Evolutionary conservation across 2,797 vertebrate genomes (phyloP), one percentile per base, ranked within the genome.

Genomic region (Enteromius thamalakanensis): DNA sequence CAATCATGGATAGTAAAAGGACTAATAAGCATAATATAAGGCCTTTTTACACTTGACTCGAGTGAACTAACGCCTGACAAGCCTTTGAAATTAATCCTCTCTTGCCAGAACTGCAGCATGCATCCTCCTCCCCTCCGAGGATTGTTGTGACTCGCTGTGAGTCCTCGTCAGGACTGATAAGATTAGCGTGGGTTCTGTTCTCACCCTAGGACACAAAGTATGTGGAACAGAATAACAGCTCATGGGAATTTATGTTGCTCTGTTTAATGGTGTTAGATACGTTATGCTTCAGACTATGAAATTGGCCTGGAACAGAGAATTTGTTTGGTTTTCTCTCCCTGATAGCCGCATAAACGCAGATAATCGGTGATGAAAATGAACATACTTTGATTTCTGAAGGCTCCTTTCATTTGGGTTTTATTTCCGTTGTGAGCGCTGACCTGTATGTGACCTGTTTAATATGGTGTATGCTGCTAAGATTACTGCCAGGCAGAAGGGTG

Each of bases 51-150:
- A 53, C 72, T 80, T 76, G 64, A 65, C 75, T 83, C 23, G 5
- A 9, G 47, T 55, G 40, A 79, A 80, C 69, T 51, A 37, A 70
- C 45, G 53, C 64, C 74, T 80, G 83, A 64, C 76, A 69, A 76
- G 80, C 71, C 84, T 84, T 85, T 84, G 84, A 87, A 84, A 86
- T 86, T 23, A 86, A 87, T 84, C 86, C 86, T 80, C 34, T 85
- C 75, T 83, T n/a, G 32, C 49, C 76, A 72, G 78, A 87, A 62
- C 81, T 40, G 49, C 81, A 78, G 74, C 47, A 23, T 40, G 72
- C 71, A 71, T 76, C 83, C 76, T 80, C 34, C 76, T 76, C 76
- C 79, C 74, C 70, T 86, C 81, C 11, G 34, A 84, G 68, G 62
- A 65, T 70, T 82, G 60, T 83, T 83, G 68, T 47, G 58, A 77